phyloP scores from a whole-genome alignment of 2,113 vertebrate genomes.

The Helogale parvula region DNA sequence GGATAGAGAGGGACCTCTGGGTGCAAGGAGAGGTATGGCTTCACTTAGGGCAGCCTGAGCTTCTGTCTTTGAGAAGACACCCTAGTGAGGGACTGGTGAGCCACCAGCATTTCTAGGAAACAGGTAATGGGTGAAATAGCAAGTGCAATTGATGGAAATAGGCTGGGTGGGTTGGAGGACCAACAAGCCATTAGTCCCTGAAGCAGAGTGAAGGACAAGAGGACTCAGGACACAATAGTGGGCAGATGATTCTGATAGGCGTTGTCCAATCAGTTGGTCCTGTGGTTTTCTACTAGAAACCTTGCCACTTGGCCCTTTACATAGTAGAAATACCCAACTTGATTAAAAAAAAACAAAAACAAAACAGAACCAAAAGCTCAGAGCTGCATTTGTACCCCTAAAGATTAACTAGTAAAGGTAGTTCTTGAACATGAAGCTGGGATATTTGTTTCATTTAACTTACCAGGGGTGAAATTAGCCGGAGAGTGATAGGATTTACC shows the following conservation, averaged over 20 bases:
- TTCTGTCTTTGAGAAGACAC: not conserved
- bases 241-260: not conserved
- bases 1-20: not conserved
- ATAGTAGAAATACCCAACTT: not conserved
- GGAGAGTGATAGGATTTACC: not conserved
- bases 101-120: not conserved
- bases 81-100: not conserved
- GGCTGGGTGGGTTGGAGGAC: not conserved
- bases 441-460: not conserved
- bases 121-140: not conserved
- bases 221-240: not conserved
- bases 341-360: not conserved
- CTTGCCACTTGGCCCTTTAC: not conserved
- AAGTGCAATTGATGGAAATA: fast-evolving
- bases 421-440: not conserved
- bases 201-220: not conserved
- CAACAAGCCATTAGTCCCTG: fast-evolving
- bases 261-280: not conserved
- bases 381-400: not conserved
- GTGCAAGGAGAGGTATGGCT: not conserved
- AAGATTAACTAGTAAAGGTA: not conserved
- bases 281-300: not conserved
- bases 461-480: not conserved
- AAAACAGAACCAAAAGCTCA: not conserved
- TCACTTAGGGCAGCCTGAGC: not conserved